These are phyloP conservation scores for Drosophila anomalata DNA, from an alignment of 2,888 invertebrate genomes.

Conservation along the genomic window DNA sequence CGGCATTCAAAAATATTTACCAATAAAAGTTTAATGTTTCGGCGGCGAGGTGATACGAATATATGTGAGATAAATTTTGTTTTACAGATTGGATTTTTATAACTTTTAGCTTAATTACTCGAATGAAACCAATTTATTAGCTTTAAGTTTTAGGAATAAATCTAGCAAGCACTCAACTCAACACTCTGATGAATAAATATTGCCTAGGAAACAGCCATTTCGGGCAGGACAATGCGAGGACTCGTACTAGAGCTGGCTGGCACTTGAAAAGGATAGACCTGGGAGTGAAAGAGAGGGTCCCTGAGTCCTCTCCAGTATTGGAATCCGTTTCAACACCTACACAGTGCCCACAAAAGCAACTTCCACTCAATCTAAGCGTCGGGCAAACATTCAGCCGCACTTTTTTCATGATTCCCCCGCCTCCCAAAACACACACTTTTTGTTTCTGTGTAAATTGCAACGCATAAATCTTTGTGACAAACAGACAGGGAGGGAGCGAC, in stretches of 20 bases:
- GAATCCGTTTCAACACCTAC: constrained; percentile 48
- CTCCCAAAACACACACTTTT: constrained; percentile 1
- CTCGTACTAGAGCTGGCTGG: constrained; percentile 5
- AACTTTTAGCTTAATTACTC: background rate
- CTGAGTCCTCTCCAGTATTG: constrained; percentile 23
- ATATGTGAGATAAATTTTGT: background rate
- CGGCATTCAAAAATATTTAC: constrained; percentile 12
- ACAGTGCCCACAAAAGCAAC: constrained; percentile 51
- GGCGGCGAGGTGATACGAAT: too few relatives aligned
- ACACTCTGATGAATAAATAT: constrained; percentile 43
- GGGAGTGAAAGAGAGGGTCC: background rate
- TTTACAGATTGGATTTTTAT: too few relatives aligned
- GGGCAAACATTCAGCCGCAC: constrained; percentile 63
- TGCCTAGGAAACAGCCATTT: background rate
- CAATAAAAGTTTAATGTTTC: background rate
- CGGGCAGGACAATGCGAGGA: constrained; percentile 3
- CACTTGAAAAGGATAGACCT: constrained; percentile 20
- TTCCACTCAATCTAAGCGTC: constrained; percentile 76
- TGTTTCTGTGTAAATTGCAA: constrained; percentile 72
- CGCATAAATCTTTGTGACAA: constrained; percentile 77
- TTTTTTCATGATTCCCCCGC: constrained; percentile 31
- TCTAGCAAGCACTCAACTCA: constrained; percentile 4
- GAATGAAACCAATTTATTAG: constrained; percentile 5
- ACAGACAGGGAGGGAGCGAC: constrained; percentile 49
- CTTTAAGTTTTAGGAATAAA: background rate